Conservation (phyloP, 1,140 invertebrate species). For the Drosophila setifemur region DNA sequence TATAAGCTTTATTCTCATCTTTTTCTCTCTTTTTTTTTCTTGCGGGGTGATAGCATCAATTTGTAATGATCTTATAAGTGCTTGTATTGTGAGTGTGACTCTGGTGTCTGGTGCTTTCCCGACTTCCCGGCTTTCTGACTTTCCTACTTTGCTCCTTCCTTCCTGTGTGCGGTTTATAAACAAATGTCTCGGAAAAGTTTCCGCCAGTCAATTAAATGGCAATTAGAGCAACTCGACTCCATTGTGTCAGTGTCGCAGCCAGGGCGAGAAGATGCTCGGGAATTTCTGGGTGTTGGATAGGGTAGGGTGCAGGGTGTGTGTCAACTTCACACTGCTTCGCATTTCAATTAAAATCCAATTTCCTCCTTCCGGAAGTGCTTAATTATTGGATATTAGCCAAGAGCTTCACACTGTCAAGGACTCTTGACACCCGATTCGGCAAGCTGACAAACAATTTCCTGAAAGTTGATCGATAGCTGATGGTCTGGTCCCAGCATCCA, state of each 20-base stretch:
- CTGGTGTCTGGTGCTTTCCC: not conserved
- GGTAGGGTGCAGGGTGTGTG: not conserved
- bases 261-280: not conserved
- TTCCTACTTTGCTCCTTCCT: not conserved
- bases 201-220: constrained; percentile 64
- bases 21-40: not conserved
- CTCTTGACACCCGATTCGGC: constrained; percentile 37
- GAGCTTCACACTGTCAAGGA: constrained; percentile 24
- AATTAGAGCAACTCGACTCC: constrained; percentile 47
- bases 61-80: constrained; percentile 78
- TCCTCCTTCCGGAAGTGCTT: constrained; percentile 41
- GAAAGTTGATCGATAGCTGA: constrained; percentile 29
- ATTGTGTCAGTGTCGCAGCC: constrained; percentile 28
- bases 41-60: constrained; percentile 61
- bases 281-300: not conserved
- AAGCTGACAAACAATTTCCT: constrained; percentile 43
- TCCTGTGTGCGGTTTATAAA: constrained; percentile 55
- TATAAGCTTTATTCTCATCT: not conserved
- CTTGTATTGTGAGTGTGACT: constrained; percentile 71
- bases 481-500: not conserved
- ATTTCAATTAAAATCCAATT: constrained; percentile 59
- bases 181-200: constrained; percentile 61
- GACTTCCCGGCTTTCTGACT: not conserved
- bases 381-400: constrained; percentile 47
- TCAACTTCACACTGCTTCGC: constrained; percentile 40